A percentile compares a stretch with the other conserved stretches of the same genome.
phyloP scores from a whole-genome alignment of 2,888 invertebrate genomes.

The Tetragnatha montana region DNA sequence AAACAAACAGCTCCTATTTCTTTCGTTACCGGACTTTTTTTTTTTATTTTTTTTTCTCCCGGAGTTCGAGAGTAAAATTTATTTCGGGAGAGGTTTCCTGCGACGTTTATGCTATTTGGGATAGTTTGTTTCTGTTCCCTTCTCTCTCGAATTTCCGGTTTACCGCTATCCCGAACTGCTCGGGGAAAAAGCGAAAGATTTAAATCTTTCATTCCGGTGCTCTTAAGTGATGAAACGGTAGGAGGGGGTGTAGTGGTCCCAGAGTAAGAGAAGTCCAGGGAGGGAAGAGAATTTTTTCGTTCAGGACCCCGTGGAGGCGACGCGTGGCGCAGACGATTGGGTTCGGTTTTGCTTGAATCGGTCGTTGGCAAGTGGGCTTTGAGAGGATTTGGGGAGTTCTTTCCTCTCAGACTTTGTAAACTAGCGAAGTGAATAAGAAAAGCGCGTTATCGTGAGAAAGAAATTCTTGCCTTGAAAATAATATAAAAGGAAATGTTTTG shows the following conservation, averaged over 20 bases:
- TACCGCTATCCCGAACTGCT: slow-evolving; percentile 23
- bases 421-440: background rate
- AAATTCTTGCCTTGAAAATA: background rate
- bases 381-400: background rate
- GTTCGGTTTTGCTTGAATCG: background rate
- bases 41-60: background rate
- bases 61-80: slow-evolving; percentile 20
- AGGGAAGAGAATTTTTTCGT: background rate
- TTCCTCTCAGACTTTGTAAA: background rate
- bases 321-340: background rate
- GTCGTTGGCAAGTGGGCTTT: background rate
- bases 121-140: slow-evolving; percentile 18
- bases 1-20: slow-evolving; percentile 26
- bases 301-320: background rate
- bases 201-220: slow-evolving; percentile 18
- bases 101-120: slow-evolving; percentile 14
- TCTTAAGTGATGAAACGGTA: slow-evolving; percentile 10
- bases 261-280: background rate
- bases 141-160: slow-evolving; percentile 13
- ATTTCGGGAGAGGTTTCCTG: slow-evolving; percentile 18
- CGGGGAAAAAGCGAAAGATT: background rate
- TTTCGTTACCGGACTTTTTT: background rate
- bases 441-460: background rate
- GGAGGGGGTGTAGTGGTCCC: background rate
- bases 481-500: background rate